Evolutionary conservation across 2,888 invertebrate genomes (phyloP).

Genomic region (Drosophila prolongata): DNA sequence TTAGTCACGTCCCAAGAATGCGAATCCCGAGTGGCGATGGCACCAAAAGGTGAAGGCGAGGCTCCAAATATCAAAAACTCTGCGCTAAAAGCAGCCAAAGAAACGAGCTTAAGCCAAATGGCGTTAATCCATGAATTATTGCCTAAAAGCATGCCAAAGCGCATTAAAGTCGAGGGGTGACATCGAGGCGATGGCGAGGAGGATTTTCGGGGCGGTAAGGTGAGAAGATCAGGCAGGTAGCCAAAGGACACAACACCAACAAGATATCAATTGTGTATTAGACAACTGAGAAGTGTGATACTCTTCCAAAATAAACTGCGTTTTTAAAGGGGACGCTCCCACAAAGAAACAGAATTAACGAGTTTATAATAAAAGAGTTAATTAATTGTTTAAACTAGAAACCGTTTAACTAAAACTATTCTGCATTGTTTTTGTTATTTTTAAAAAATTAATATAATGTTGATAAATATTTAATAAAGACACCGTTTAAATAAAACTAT

Average conservation of each 20-base stretch:
- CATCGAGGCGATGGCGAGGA: slow-evolving; percentile 21
- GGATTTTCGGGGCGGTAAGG: not conserved
- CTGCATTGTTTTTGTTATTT: no score
- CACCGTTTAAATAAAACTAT: no score
- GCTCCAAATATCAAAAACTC: slow-evolving; percentile 52
- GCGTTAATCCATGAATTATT: slow-evolving; percentile 84
- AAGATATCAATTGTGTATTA: slow-evolving; percentile 29
- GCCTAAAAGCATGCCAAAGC: slow-evolving; percentile 83
- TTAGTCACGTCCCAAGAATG: slow-evolving; percentile 78
- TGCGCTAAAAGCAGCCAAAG: slow-evolving; percentile 65
- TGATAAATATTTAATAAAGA: no score
- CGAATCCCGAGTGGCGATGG: slow-evolving; percentile 35
- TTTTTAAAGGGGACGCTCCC: no score
- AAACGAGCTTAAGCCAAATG: slow-evolving; percentile 80
- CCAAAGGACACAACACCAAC: slow-evolving; percentile 38
- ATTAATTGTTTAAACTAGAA: no score
- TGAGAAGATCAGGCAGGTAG: slow-evolving; percentile 38
- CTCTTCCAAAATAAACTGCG: not conserved
- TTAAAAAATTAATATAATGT: no score
- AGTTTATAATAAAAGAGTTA: no score
- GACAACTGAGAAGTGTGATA: slow-evolving; percentile 10
- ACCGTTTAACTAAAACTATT: no score
- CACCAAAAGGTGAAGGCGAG: slow-evolving; percentile 71
- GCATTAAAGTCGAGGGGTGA: slow-evolving; percentile 73
- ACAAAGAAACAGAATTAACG: no score